Percentiles rank a stretch among this genome's conserved stretches.
Evolutionary conservation across 2,113 vertebrate genomes (phyloP).

Genomic region (Lota lota): DNA sequence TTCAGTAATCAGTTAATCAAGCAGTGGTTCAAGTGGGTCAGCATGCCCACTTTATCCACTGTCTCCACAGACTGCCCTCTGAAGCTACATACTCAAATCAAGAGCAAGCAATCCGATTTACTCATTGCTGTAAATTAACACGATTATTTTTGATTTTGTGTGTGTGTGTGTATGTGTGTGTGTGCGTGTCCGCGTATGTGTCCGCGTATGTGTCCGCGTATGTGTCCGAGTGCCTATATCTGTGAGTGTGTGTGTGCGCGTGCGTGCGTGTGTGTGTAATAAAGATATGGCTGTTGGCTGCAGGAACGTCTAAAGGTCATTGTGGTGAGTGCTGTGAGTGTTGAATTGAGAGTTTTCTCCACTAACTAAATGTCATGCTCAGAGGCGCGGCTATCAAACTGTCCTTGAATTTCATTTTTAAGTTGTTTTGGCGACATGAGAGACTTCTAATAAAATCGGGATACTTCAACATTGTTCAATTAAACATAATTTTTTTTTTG

Average conservation of each 20-base stretch:
- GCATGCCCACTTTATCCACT: too few species aligned
- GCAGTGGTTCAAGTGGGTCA: too few species aligned
- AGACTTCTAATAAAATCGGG: too few species aligned
- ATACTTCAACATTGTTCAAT: too few species aligned
- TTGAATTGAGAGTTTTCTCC: constrained; percentile 1
- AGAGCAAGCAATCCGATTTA: too few species aligned
- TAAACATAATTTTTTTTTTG: too few species aligned
- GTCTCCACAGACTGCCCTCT: too few species aligned
- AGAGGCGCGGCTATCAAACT: constrained; percentile 2
- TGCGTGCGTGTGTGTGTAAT: constrained; percentile 16
- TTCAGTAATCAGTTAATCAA: too few species aligned
- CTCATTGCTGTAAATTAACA: too few species aligned
- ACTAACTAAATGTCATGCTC: not conserved
- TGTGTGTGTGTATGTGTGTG: not conserved
- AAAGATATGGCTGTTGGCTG: constrained; percentile 15
- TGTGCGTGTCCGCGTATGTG: not conserved
- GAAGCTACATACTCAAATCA: too few species aligned
- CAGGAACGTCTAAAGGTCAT: constrained; percentile 17
- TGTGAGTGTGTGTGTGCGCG: constrained; percentile 1
- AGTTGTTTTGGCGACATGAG: too few species aligned
- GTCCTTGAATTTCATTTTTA: too few species aligned
- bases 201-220: constrained; percentile 1
- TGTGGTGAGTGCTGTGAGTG: constrained; percentile 8
- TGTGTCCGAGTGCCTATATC: constrained; percentile 1
- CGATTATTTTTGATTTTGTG: not conserved